Evolutionary conservation across 2,113 vertebrate genomes (phyloP).

Genomic region (Callorhinus ursinus): DNA sequence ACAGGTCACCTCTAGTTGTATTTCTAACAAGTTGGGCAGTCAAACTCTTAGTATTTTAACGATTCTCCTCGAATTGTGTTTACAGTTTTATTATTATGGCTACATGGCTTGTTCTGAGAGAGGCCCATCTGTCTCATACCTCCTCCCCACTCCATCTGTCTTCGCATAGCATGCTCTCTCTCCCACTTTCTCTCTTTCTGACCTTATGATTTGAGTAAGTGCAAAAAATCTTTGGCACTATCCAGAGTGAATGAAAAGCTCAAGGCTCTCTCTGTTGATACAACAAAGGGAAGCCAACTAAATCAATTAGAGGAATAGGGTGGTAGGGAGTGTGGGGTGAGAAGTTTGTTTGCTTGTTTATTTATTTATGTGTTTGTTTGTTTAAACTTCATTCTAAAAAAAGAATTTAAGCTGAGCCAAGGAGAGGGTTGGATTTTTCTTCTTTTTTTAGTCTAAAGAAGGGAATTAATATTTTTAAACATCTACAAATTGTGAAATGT

Average conservation of each 20-base stretch:
- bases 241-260: slow-evolving; percentile 61
- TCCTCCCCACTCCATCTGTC: slow-evolving; percentile 75
- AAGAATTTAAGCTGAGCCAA: slow-evolving; percentile 53
- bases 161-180: slow-evolving; percentile 54
- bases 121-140: slow-evolving; percentile 71
- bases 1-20: background rate
- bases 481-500: slow-evolving; percentile 19
- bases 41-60: slow-evolving; percentile 43
- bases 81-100: slow-evolving; percentile 70
- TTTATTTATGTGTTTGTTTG: slow-evolving; percentile 45
- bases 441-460: slow-evolving; percentile 22
- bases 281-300: slow-evolving; percentile 73
- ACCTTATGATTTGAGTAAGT: slow-evolving; percentile 77
- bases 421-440: background rate
- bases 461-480: slow-evolving; percentile 52
- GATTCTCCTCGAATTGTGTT: slow-evolving; percentile 58
- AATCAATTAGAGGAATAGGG: slow-evolving; percentile 66
- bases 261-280: slow-evolving; percentile 67
- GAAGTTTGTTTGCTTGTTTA: slow-evolving; percentile 57
- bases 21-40: slow-evolving; percentile 17
- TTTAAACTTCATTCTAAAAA: slow-evolving; percentile 63
- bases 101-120: slow-evolving; percentile 65
- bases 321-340: slow-evolving; percentile 33
- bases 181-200: slow-evolving; percentile 70
- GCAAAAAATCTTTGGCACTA: slow-evolving; percentile 79